Evolutionary conservation across 2,113 vertebrate species (phyloP).

Genomic region (Carettochelys insculpta): DNA sequence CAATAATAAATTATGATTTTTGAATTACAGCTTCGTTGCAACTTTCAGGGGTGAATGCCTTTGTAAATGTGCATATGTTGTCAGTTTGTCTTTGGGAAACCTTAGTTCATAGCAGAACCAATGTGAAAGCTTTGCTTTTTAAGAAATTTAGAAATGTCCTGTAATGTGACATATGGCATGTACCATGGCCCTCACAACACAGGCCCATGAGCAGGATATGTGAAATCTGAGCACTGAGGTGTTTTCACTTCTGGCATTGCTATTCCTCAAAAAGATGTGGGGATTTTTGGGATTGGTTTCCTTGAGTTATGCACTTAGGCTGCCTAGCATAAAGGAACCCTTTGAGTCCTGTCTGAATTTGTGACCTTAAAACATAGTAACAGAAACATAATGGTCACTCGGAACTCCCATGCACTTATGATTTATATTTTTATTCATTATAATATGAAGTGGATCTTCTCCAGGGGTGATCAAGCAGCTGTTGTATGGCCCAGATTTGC

Average conservation of each 20-base stretch:
- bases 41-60: not conserved
- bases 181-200: not conserved
- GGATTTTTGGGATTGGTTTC: not conserved
- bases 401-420: not conserved
- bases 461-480: not conserved
- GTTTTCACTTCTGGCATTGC: constrained; percentile 19
- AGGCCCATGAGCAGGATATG: constrained; percentile 12
- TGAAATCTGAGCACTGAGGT: constrained; percentile 17
- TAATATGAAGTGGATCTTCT: not conserved
- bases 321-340: not conserved
- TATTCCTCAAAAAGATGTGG: not conserved
- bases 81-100: no score
- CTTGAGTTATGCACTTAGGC: not conserved
- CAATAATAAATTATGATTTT: not conserved
- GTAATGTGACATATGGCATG: constrained; percentile 19
- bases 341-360: constrained; percentile 20
- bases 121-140: constrained; percentile 61
- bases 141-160: constrained; percentile 20
- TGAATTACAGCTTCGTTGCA: constrained; percentile 10
- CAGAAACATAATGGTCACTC: not conserved
- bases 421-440: not conserved
- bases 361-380: not conserved
- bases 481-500: not conserved
- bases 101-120: no score
- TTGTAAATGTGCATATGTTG: not conserved